These are phyloP conservation scores for Macaca mulatta DNA, from an alignment of 2,113 vertebrate species.

Conservation along the genomic window DNA sequence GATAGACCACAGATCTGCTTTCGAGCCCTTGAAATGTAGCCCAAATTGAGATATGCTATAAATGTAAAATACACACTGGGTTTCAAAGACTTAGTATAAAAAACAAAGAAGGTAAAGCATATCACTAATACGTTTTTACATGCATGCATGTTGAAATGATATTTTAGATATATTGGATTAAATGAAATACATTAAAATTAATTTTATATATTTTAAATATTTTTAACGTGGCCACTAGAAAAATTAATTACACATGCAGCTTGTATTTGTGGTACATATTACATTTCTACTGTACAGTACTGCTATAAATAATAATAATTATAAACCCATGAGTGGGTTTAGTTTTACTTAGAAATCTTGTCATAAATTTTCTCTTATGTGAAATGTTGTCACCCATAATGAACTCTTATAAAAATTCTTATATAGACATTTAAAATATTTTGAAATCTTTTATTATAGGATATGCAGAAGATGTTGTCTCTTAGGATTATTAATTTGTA, in stretches of 20 bases:
- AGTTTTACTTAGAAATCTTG: neutral
- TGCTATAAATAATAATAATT: neutral
- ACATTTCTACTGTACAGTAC: neutral
- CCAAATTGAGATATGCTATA: neutral
- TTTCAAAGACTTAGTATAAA: constrained; percentile 1
- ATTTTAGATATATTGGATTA: neutral
- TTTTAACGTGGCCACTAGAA: neutral
- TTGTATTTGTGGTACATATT: neutral
- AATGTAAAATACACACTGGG: neutral
- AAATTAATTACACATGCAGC: neutral
- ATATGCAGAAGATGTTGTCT: neutral
- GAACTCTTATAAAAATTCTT: neutral
- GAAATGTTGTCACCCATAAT: neutral
- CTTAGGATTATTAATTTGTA: neutral
- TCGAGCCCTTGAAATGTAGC: neutral
- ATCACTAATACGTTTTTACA: neutral
- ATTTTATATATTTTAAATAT: neutral
- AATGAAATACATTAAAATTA: neutral
- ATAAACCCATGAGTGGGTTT: neutral
- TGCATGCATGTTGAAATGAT: neutral
- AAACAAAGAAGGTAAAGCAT: neutral
- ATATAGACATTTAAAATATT: constrained; percentile 3
- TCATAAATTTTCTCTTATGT: neutral
- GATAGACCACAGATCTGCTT: neutral
- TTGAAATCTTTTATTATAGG: neutral